phyloP scores from a whole-genome alignment of 1,140 invertebrate species.

The Notospermus geniculatus region DNA sequence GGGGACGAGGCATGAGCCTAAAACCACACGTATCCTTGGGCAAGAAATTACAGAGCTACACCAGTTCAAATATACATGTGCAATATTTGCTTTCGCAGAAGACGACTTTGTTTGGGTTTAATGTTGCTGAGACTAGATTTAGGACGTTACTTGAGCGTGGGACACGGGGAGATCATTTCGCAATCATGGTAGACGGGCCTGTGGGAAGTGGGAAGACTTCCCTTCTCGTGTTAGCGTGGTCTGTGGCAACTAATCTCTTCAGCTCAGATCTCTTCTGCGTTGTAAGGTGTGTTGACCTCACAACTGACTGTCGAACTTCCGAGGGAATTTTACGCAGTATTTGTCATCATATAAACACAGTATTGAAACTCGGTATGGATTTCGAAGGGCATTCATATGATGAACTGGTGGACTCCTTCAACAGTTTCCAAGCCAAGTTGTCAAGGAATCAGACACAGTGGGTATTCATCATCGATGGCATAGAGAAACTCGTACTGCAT shows the following conservation, averaged over 20 bases:
- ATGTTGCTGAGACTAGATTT: not conserved
- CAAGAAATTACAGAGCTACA: not conserved
- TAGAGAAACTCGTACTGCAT: too few relatives aligned
- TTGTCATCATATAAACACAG: constrained; percentile 24
- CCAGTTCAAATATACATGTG: too few relatives aligned
- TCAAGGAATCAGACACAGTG: too few relatives aligned
- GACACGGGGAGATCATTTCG: constrained; percentile 24
- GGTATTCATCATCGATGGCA: too few relatives aligned
- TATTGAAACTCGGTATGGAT: constrained; percentile 24
- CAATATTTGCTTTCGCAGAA: not conserved
- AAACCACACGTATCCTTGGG: not conserved
- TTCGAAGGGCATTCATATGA: constrained; percentile 8
- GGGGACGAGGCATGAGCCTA: not conserved
- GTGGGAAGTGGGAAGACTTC: constrained; percentile 28
- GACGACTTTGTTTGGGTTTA: not conserved
- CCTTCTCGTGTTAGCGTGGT: constrained; percentile 17
- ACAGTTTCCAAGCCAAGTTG: too few relatives aligned
- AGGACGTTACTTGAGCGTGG: constrained; percentile 20
- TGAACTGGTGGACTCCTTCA: constrained; percentile 12
- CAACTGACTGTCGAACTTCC: constrained; percentile 28
- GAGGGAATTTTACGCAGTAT: constrained; percentile 29
- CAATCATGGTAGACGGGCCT: constrained; percentile 29
- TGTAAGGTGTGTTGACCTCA: constrained; percentile 24
- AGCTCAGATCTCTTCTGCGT: not conserved
- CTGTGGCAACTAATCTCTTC: not conserved